Conservation (phyloP, 2,888 invertebrate genomes). For the Ochropleura leucogaster region DNA sequence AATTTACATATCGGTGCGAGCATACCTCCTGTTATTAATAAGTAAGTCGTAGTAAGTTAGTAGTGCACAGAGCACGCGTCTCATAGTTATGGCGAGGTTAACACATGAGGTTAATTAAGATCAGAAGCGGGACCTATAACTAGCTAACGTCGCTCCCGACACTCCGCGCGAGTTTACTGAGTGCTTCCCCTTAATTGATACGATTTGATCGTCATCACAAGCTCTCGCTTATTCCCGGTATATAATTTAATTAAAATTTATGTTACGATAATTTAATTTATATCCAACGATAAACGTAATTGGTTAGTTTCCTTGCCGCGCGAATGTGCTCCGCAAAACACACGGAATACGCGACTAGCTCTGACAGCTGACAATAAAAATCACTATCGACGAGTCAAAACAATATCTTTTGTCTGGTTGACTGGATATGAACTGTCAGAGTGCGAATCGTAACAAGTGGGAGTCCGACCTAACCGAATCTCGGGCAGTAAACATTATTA, state of each 20-base stretch:
- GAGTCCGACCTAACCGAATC: conserved; percentile 78
- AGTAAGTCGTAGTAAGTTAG: conserved; percentile 79
- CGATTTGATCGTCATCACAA: conserved; percentile 86
- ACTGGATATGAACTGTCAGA: conserved; percentile 68
- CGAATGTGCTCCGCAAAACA: conserved; percentile 44
- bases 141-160: conserved; percentile 81
- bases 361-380: conserved; percentile 74
- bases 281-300: conserved; percentile 68
- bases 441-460: conserved; percentile 75
- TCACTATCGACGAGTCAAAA: conserved; percentile 65
- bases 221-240: conserved; percentile 77
- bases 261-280: conserved; percentile 72
- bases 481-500: conserved; percentile 85
- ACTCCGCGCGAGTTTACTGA: conserved; percentile 79
- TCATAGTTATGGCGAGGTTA: conserved; percentile 85
- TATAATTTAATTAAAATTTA: conserved; percentile 81
- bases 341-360: conserved; percentile 76
- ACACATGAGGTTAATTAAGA: conserved; percentile 90
- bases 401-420: conserved; percentile 73
- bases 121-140: conserved; percentile 86
- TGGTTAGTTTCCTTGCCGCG: conserved; percentile 59
- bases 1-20: conserved; percentile 82
- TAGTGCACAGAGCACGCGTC: conserved; percentile 77
- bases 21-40: conserved; percentile 81
- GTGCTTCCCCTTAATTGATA: conserved; percentile 87